Base-by-base conservation (phyloP, 2,888 invertebrate genomes). In the Pediacus dermestoides region DNA sequence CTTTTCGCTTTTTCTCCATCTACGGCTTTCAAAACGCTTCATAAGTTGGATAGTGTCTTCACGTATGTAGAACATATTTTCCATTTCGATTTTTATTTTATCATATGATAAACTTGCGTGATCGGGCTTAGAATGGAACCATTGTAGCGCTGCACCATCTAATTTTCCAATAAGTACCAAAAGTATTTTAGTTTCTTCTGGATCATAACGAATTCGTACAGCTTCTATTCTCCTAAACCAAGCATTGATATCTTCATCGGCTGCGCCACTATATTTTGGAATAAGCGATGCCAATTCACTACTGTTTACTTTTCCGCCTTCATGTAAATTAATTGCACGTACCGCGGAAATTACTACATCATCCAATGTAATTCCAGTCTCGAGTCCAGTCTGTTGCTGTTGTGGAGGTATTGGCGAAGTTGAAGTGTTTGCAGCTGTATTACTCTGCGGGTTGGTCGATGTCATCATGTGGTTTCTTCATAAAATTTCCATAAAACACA, bases 1-100 rank as follows among this genome's bases (percentile, higher is more conserved):
- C 10, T 34, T 34, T 14, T 34, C 35, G 13, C 13, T 14, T 12
- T 12, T 34, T 13, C 12, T 33, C 35, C 35, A 34, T 33, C 22
- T 32, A 8, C 35, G 6, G 4, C 7, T 10, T 33, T 34, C 33
- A 34, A 33, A 34, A 10, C 10, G 34, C 8, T 13, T 18, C 6
- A 26, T 33, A 8, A 26, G 12, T 9, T 4, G 4, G 7, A 33
- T 25, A 4, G 12, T 11, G 11, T 33, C 23, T 33, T 33, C 33
- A 28, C 26, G n/a, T 9, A 33, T 14, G 7, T 26, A n/a, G 26
- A 33, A 33, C 25, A 26, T 14, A 11, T 33, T 26, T 33, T 27
- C 23, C 33, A 33, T 26, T 6, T 6, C 7, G 6, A 10, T 26
- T 26, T 26, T 9, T 7, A 26, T 6, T 9, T 8, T 10, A 7